Percentiles rank a stretch among this genome's conserved stretches.
phyloP scores from a whole-genome alignment of 2,797 vertebrate genomes.

The Eleutherodactylus coqui region DNA sequence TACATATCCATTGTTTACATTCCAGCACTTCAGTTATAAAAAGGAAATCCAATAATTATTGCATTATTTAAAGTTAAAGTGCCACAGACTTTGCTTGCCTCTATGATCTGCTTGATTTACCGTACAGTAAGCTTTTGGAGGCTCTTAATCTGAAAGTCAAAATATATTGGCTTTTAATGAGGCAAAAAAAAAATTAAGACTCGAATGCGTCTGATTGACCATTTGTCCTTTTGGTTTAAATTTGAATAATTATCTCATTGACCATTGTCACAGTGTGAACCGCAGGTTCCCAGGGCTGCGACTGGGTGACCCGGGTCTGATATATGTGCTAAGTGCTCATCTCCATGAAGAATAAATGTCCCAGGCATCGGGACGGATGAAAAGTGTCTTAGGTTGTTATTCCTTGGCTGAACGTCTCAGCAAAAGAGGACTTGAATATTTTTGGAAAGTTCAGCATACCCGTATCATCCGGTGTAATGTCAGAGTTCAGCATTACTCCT shows the following conservation, averaged over 20 bases:
- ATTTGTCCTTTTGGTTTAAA: slow-evolving; percentile 52
- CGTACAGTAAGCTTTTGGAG: slow-evolving; percentile 81
- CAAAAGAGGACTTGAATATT: background rate
- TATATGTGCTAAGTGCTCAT: slow-evolving; percentile 47
- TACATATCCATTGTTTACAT: slow-evolving; percentile 99
- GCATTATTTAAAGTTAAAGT: slow-evolving; percentile 99
- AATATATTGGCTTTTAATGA: slow-evolving; percentile 80
- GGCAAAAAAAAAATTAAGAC: slow-evolving; percentile 65
- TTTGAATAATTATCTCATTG: slow-evolving; percentile 61
- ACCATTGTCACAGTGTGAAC: slow-evolving; percentile 40
- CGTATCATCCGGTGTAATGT: background rate
- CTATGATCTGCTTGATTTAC: slow-evolving; percentile 82
- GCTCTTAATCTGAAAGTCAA: slow-evolving; percentile 79
- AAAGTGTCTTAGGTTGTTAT: background rate
- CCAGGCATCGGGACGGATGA: background rate
- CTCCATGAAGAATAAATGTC: slow-evolving; percentile 15
- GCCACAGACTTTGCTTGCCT: slow-evolving; percentile 90
- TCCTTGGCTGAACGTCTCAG: background rate
- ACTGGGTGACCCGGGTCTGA: slow-evolving; percentile 28
- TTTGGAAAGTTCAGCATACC: background rate
- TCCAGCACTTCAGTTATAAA: slow-evolving; percentile 98
- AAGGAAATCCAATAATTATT: slow-evolving; percentile 99
- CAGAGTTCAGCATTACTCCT: background rate
- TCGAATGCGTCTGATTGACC: slow-evolving; percentile 45
- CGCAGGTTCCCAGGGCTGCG: slow-evolving; percentile 16